phyloP scores from a whole-genome alignment of 1,140 invertebrate species.

The Drosophila fuyamai region DNA sequence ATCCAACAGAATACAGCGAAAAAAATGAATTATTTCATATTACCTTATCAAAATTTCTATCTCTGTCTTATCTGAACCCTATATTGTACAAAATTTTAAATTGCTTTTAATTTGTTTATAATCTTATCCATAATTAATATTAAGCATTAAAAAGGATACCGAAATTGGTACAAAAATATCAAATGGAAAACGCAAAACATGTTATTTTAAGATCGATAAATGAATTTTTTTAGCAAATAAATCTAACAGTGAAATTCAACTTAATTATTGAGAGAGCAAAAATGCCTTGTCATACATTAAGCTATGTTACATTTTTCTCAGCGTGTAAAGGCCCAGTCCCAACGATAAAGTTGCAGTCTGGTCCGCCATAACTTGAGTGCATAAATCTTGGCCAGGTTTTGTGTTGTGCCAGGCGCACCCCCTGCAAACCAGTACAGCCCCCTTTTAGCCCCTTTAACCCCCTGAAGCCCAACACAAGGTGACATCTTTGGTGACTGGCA shows the following conservation, averaged over 20 bases:
- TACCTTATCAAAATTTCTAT: not conserved
- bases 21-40: not conserved
- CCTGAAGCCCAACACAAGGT: constrained; percentile 43
- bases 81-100: too few relatives aligned
- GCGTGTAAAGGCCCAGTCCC: constrained; percentile 24
- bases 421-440: not conserved
- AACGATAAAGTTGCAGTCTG: constrained; percentile 79
- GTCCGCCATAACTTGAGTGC: constrained; percentile 72
- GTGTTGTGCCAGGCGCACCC: constrained; percentile 8
- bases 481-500: constrained; percentile 77
- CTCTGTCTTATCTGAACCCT: too few relatives aligned
- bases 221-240: too few relatives aligned
- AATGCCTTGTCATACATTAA: too few relatives aligned
- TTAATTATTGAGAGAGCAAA: too few relatives aligned
- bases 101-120: not conserved
- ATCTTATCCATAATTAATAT: too few relatives aligned
- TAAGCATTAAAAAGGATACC: too few relatives aligned
- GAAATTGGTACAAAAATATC: too few relatives aligned
- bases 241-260: too few relatives aligned
- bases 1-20: not conserved
- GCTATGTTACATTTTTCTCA: not conserved
- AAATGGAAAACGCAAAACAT: too few relatives aligned
- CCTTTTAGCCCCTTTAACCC: too few relatives aligned
- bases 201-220: too few relatives aligned
- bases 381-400: constrained; percentile 71